These are phyloP conservation scores for Deroptyus accipitrinus DNA, from an alignment of 2,113 vertebrate species.

Conservation along the genomic window DNA sequence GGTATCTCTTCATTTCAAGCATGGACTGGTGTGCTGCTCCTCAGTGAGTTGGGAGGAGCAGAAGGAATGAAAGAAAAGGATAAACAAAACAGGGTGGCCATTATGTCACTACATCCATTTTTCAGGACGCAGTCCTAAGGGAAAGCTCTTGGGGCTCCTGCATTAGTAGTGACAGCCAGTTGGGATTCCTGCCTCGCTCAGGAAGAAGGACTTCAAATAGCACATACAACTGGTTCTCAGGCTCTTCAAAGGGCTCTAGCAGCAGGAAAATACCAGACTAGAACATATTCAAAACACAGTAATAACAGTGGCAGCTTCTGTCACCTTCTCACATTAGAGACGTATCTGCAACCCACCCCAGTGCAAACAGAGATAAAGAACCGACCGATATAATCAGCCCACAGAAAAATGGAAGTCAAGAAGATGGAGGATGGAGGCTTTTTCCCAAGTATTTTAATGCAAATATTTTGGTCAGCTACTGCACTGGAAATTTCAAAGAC, in stretches of 20 bases:
- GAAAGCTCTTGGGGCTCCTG: background rate
- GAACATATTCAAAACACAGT: constrained; percentile 48
- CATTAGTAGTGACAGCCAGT: background rate
- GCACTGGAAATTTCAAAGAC: background rate
- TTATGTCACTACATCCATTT: background rate
- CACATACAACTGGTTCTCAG: constrained; percentile 29
- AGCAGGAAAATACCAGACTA: constrained; percentile 42
- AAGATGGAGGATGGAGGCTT: background rate
- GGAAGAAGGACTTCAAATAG: constrained; percentile 47
- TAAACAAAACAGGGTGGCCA: background rate
- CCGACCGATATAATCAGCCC: background rate
- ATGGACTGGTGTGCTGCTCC: background rate
- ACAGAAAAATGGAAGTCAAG: background rate
- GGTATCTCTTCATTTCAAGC: background rate
- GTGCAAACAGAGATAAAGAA: background rate
- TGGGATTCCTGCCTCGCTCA: background rate
- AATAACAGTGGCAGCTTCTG: constrained; percentile 29
- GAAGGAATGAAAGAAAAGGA: background rate
- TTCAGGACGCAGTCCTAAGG: background rate
- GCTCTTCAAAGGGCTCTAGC: constrained; percentile 54
- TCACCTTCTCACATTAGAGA: constrained; percentile 45
- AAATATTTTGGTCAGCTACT: background rate
- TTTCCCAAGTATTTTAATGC: background rate
- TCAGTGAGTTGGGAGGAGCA: background rate
- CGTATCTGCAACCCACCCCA: background rate